Conservation (phyloP, 2,113 vertebrate genomes). For the Takifugu flavidus region DNA sequence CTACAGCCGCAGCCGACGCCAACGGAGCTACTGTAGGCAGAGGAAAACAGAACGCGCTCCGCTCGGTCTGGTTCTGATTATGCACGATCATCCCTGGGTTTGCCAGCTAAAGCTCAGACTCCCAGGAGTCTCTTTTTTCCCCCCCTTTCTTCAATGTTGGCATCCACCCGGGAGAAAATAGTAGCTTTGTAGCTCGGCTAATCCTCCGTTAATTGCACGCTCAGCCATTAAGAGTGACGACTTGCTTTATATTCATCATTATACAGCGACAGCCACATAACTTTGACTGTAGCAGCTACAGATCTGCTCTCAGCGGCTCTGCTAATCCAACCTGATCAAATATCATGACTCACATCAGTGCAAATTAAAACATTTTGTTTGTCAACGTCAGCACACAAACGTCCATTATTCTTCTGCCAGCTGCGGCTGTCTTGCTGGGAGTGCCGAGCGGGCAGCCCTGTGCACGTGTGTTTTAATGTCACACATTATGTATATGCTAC, state of each 20-base stretch:
- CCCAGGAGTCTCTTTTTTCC: slow-evolving; percentile 32
- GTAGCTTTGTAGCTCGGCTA: slow-evolving; percentile 52
- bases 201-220: slow-evolving; percentile 57
- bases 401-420: not conserved
- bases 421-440: not conserved
- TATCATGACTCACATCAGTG: not conserved
- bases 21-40: slow-evolving; percentile 71
- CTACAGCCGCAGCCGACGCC: slow-evolving; percentile 68
- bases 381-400: not conserved
- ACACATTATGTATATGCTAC: not conserved
- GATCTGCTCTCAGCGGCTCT: not conserved
- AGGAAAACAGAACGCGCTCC: slow-evolving; percentile 64
- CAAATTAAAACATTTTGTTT: not conserved
- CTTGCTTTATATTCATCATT: slow-evolving; percentile 20
- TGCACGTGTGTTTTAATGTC: not conserved
- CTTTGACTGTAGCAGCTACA: not conserved
- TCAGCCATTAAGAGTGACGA: slow-evolving; percentile 33
- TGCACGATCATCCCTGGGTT: slow-evolving; percentile 63
- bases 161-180: slow-evolving; percentile 59
- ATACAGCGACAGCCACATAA: not conserved
- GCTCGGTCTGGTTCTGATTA: slow-evolving; percentile 73
- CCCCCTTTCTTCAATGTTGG: slow-evolving; percentile 45
- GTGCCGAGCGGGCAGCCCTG: no score
- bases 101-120: slow-evolving; percentile 65
- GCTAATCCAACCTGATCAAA: not conserved